Conservation (phyloP, 2,888 invertebrate species). For the Agrenia bidenticulata region DNA sequence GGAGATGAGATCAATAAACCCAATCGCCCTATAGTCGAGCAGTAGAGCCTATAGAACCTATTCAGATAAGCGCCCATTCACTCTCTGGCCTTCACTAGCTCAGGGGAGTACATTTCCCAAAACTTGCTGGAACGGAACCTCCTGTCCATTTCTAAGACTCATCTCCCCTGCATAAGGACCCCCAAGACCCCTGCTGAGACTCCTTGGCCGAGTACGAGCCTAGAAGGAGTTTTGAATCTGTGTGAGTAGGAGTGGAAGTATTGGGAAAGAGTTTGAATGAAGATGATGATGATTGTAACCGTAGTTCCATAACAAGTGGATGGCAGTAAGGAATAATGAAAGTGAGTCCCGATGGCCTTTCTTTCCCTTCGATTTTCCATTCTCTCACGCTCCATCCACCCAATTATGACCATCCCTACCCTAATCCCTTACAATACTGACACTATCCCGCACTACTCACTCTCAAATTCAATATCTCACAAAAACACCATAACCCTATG, state of each 20-base stretch:
- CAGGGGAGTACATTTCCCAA: too few species aligned
- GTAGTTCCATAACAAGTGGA: neutral
- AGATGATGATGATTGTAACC: constrained; percentile 12
- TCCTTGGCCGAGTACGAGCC: too few species aligned
- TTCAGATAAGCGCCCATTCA: too few species aligned
- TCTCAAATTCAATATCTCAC: constrained; percentile 26
- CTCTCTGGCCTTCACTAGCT: too few species aligned
- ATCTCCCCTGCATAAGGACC: too few species aligned
- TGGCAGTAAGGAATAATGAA: constrained; percentile 13
- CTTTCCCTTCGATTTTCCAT: constrained; percentile 45
- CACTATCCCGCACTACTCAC: constrained; percentile 3
- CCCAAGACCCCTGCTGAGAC: too few species aligned
- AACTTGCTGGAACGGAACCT: too few species aligned
- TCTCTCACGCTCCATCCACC: neutral
- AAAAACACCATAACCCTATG: too few species aligned
- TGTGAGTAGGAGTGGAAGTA: neutral
- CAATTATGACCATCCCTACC: neutral
- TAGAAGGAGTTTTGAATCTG: neutral
- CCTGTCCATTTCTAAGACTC: too few species aligned
- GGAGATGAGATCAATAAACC: constrained; percentile 10
- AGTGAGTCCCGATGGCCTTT: constrained; percentile 32
- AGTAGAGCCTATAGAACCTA: too few species aligned
- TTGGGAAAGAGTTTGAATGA: constrained; percentile 10
- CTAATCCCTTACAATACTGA: neutral
- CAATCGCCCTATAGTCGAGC: neutral